Evolutionary conservation across 37 sponge, comb jelly and placozoan species (phyloP).

Genomic region (Tethya wilhelma): DNA sequence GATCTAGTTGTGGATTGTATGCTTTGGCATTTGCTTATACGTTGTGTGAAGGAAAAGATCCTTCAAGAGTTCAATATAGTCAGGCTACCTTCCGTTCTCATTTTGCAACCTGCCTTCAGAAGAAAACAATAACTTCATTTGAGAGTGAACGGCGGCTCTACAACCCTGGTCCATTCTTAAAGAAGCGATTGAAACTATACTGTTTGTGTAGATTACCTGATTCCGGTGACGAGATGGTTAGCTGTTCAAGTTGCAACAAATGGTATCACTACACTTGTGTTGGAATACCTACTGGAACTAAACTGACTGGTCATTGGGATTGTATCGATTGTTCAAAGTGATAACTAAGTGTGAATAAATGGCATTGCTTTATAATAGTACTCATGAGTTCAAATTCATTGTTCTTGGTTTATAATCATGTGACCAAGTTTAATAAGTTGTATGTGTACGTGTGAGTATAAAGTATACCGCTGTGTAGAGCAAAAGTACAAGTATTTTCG

Average conservation of each 20-base stretch:
- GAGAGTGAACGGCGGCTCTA: not conserved
- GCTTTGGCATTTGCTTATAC: not conserved
- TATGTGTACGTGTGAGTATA: too few species aligned
- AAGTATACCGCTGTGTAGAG: too few species aligned
- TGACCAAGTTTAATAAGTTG: too few species aligned
- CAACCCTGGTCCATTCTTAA: not conserved
- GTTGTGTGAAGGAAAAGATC: not conserved
- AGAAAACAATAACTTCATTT: not conserved
- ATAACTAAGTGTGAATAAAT: too few species aligned
- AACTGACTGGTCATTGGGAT: too few species aligned
- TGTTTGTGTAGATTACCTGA: not conserved
- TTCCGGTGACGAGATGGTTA: not conserved
- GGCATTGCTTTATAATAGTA: too few species aligned
- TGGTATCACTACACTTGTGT: not conserved
- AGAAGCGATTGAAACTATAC: not conserved
- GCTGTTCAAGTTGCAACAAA: not conserved
- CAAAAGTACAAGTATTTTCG: too few species aligned
- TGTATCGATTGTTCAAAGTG: too few species aligned
- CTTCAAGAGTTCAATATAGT: not conserved
- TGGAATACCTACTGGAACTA: too few species aligned
- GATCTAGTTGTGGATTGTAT: not conserved
- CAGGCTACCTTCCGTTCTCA: not conserved
- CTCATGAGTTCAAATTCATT: too few species aligned
- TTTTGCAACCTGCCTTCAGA: not conserved
- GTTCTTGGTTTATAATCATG: too few species aligned